These are phyloP conservation scores for Petromus typicus DNA, from an alignment of 2,113 vertebrate species.

Conservation along the genomic window DNA sequence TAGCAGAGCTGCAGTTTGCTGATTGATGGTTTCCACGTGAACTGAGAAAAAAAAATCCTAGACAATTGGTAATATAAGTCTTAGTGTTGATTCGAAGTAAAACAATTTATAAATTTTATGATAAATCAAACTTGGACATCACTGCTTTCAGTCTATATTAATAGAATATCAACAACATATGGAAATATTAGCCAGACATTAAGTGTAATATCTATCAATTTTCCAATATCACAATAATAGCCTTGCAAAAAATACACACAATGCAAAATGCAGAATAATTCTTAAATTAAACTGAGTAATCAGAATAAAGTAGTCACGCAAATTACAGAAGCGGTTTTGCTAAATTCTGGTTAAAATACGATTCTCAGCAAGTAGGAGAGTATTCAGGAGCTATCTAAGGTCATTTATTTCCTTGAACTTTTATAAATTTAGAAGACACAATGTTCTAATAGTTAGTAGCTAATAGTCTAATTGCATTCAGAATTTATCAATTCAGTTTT, in stretches of 20 bases:
- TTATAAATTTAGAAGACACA: conserved; percentile 14
- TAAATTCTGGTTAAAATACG: neutral
- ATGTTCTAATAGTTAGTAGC: neutral
- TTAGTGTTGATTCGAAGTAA: neutral
- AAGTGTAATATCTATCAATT: neutral
- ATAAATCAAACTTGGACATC: neutral
- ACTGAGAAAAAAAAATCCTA: neutral
- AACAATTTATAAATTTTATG: neutral
- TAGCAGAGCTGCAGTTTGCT: neutral
- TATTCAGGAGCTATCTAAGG: neutral
- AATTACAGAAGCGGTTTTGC: neutral
- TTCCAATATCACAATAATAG: neutral
- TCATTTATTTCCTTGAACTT: neutral
- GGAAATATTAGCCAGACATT: neutral
- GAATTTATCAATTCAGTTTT: conserved; percentile 45
- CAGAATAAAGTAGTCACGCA: neutral
- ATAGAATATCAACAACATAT: neutral
- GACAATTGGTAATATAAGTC: neutral
- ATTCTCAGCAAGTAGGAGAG: neutral
- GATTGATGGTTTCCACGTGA: neutral
- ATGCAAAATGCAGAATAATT: neutral
- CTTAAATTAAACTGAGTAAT: conserved; percentile 51
- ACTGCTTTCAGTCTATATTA: neutral
- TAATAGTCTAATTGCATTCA: neutral
- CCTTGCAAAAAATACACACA: neutral